Base-by-base conservation (phyloP, 1,140 invertebrate species). In the Panagrolaimus sp. region DNA sequence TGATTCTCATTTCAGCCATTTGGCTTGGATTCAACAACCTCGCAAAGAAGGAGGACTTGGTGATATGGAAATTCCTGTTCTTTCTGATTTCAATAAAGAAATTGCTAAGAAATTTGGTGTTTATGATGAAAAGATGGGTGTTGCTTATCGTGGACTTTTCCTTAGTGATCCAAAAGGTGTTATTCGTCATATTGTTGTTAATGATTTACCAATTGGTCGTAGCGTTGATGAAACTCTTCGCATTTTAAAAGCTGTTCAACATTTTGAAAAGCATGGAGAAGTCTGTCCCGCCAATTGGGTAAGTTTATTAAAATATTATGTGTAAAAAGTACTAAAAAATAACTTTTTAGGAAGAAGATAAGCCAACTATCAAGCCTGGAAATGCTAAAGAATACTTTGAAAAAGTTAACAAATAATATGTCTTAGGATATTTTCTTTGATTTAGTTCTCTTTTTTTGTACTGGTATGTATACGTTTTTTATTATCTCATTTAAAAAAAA, bases 181-280 rank as follows among this genome's bases (percentile, higher is more conserved):
- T 32, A 79, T 87, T 15, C 82, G 85, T 21, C 87, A 87, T 78
- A 78, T 83, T 26, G 84, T 84, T 46, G 78, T 86, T 28, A 87
- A 87, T 77, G 94, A 96, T 86, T 86, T 96, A 75, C 93, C 93
- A 0, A 91, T 97, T 17, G 94, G 94, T 1, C 87, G 94, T 71
- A 92, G 90, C 48, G 92, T 96, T 1, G 92, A 95, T 75, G 94
- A 96, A 85, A 90, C 90, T 0, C 80, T 96, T 12, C 87, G 94
- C 71, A 85, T 96, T 12, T 89, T 96, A 28, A 91, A 93, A 83
- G 94, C 93, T 47, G 91, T 96, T 83, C 91, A 94, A 82, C 95
- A 92, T 87, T 88, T 91, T 58, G 94, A 96, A 72, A 89, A 93
- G 83, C 90, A 95, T 83, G 93, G 93, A 68, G 93, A 96, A 81